Evolutionary conservation across 2,113 vertebrate species (phyloP).

Genomic region (Odontophorus gujanensis): DNA sequence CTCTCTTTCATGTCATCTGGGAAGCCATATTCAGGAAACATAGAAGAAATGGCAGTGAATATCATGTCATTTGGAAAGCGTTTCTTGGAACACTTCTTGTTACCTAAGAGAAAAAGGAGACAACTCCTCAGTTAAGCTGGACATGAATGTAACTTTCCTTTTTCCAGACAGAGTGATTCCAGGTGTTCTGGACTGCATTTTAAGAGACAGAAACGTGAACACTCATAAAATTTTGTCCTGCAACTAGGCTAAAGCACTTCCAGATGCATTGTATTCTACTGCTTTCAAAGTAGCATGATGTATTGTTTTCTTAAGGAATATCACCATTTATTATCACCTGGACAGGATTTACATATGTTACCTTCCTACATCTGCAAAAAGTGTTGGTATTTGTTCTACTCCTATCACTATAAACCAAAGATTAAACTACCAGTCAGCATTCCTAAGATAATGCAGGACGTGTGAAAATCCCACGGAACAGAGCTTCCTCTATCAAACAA

Average conservation of each 20-base stretch:
- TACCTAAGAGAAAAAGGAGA: constrained; percentile 75
- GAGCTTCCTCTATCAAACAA: neutral
- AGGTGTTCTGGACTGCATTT: neutral
- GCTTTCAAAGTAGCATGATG: fast-evolving
- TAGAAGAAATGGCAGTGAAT: constrained; percentile 95
- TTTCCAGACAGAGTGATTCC: neutral
- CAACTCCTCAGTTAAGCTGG: neutral
- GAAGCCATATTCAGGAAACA: constrained; percentile 97
- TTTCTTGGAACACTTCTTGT: constrained; percentile 84
- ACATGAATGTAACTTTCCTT: neutral
- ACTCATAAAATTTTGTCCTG: neutral
- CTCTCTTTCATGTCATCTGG: constrained; percentile 96
- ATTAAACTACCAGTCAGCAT: neutral
- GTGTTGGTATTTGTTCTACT: neutral
- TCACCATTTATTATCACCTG: neutral
- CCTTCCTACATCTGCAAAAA: neutral
- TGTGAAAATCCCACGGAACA: neutral
- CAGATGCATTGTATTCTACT: neutral
- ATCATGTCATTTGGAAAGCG: constrained; percentile 95
- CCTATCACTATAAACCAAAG: neutral
- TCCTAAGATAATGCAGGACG: neutral
- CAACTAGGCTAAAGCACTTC: neutral
- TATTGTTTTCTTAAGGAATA: neutral
- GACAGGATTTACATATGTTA: neutral
- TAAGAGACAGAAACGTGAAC: neutral